phyloP scores from a whole-genome alignment of 2,113 vertebrate species.

The Hemicordylus capensis region DNA sequence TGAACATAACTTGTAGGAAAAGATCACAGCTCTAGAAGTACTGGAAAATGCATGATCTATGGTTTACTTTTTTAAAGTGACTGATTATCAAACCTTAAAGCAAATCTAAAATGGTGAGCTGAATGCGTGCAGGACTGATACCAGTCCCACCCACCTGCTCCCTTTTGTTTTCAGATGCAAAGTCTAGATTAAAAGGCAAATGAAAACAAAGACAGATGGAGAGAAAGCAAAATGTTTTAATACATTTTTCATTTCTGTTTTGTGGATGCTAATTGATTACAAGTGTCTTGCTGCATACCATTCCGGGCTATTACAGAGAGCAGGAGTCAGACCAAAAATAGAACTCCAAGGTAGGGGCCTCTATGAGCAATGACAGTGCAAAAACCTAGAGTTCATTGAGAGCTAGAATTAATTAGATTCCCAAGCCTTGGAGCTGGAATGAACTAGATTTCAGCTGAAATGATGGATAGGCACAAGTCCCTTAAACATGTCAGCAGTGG shows the following conservation, averaged over 20 bases:
- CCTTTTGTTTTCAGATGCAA: neutral
- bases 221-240: neutral
- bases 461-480: no score
- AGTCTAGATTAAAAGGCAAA: neutral
- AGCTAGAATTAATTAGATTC: no score
- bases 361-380: no score
- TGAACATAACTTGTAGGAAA: no score
- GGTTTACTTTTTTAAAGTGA: no score
- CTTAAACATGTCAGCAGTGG: no score
- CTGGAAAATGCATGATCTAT: neutral
- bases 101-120: neutral
- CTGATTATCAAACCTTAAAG: neutral
- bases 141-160: neutral
- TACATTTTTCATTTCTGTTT: neutral
- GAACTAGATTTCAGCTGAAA: no score
- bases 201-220: neutral
- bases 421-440: neutral
- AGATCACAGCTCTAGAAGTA: neutral
- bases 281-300: neutral
- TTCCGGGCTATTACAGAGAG: neutral
- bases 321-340: neutral
- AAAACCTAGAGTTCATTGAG: no score
- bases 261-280: neutral
- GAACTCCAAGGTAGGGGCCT: neutral
- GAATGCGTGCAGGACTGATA: neutral